Evolutionary conservation across 2,888 invertebrate genomes (phyloP).

Genomic region (Chloromyia formosa): DNA sequence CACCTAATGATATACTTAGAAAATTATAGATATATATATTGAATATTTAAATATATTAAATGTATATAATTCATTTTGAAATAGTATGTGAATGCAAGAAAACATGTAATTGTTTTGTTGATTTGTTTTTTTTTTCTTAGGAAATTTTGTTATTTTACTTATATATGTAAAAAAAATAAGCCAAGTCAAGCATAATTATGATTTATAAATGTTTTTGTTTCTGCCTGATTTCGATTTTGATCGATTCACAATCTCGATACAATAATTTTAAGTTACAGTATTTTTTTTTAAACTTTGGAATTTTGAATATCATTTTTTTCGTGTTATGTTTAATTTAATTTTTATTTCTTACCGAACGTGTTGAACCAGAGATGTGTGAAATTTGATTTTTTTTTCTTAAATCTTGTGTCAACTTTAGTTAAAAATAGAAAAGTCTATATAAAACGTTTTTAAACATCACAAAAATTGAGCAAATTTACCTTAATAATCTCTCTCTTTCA

Average conservation of each 20-base stretch:
- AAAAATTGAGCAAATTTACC: conserved; percentile 37
- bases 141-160: conserved; percentile 29
- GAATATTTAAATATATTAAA: background rate
- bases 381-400: no score
- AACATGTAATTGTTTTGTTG: conserved; percentile 6
- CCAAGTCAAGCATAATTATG: conserved; percentile 31
- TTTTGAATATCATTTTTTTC: background rate
- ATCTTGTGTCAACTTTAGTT: background rate
- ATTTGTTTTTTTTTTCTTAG: conserved; percentile 20
- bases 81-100: conserved; percentile 36
- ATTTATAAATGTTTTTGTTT: conserved; percentile 1
- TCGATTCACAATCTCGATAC: background rate
- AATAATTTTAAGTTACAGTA: no score
- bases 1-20: background rate
- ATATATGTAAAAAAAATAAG: conserved; percentile 37
- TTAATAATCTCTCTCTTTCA: conserved; percentile 23
- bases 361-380: background rate
- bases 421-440: conserved; percentile 42
- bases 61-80: background rate
- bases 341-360: background rate
- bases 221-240: conserved; percentile 24
- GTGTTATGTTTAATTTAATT: background rate
- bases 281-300: no score
- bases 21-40: conserved; percentile 28
- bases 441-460: conserved; percentile 38